phyloP scores from a whole-genome alignment of 2,888 invertebrate genomes.

The Formica aserva region DNA sequence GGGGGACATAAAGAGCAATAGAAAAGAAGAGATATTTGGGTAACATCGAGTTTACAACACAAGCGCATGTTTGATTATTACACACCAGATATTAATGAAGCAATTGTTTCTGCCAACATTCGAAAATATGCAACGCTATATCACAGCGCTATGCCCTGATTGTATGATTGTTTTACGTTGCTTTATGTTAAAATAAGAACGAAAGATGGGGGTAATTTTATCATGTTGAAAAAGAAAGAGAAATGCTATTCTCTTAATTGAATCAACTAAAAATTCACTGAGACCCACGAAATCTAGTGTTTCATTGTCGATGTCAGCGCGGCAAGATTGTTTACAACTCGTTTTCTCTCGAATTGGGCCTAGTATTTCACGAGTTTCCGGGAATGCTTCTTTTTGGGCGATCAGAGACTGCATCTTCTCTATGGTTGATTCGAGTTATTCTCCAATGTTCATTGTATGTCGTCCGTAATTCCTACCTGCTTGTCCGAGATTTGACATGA shows the following conservation, averaged over 20 bases:
- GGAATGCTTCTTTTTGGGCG: neutral
- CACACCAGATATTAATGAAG: too few relatives aligned
- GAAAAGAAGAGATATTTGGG: constrained; percentile 31
- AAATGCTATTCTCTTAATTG: neutral
- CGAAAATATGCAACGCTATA: neutral
- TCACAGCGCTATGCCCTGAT: neutral
- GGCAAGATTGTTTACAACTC: neutral
- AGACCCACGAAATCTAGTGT: neutral
- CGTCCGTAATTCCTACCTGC: constrained; percentile 28
- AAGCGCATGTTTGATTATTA: too few relatives aligned
- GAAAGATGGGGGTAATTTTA: neutral
- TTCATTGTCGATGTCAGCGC: neutral
- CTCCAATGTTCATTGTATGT: constrained; percentile 4
- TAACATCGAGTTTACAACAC: neutral
- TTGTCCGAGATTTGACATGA: constrained; percentile 22
- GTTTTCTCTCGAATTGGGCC: neutral
- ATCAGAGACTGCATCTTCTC: neutral
- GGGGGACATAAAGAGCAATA: constrained; percentile 18
- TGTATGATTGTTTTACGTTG: neutral
- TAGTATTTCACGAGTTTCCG: neutral
- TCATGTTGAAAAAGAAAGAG: neutral
- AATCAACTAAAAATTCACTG: neutral
- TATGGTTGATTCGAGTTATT: constrained; percentile 15
- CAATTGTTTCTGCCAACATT: constrained; percentile 10
- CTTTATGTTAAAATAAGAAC: neutral